phyloP scores from a whole-genome alignment of 92 coral and sea anemone genomes.

The Zoanthus solanderi region DNA sequence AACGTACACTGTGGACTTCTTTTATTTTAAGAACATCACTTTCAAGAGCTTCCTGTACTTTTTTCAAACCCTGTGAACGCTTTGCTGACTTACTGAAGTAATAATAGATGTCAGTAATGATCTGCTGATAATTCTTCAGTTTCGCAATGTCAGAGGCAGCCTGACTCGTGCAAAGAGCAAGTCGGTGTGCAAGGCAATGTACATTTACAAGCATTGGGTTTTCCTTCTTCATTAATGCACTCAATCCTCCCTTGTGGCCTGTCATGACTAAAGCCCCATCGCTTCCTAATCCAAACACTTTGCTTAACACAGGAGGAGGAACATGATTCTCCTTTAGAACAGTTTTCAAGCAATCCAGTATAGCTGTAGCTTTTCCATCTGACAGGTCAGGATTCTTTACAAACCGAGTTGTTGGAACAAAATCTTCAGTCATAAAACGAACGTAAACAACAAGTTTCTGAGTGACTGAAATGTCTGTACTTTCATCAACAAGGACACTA shows the following conservation, averaged over 20 bases:
- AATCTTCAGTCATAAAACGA: no score
- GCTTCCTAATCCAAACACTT: no score
- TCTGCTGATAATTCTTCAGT: slow-evolving; percentile 18
- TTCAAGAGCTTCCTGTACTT: background rate
- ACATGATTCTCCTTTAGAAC: no score
- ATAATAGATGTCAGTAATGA: background rate
- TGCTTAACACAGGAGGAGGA: no score
- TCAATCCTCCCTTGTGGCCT: no score
- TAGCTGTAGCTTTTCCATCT: no score
- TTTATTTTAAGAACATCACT: slow-evolving; percentile 30
- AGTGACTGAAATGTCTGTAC: slow-evolving; percentile 34
- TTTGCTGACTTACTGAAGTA: slow-evolving; percentile 9
- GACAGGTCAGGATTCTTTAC: no score
- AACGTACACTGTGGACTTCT: slow-evolving; percentile 41
- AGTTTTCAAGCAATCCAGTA: no score
- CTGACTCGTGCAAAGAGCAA: slow-evolving; percentile 40
- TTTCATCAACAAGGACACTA: slow-evolving; percentile 50
- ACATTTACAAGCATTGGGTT: slow-evolving; percentile 31
- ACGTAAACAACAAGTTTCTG: slow-evolving; percentile 4
- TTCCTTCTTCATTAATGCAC: background rate
- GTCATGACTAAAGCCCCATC: no score
- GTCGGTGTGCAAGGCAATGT: slow-evolving; percentile 30
- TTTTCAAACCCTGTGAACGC: background rate
- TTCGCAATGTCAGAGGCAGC: slow-evolving; percentile 19
- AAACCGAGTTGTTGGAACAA: no score